phyloP scores from a whole-genome alignment of 2,113 vertebrate genomes.

The Cygnus buccinator region DNA sequence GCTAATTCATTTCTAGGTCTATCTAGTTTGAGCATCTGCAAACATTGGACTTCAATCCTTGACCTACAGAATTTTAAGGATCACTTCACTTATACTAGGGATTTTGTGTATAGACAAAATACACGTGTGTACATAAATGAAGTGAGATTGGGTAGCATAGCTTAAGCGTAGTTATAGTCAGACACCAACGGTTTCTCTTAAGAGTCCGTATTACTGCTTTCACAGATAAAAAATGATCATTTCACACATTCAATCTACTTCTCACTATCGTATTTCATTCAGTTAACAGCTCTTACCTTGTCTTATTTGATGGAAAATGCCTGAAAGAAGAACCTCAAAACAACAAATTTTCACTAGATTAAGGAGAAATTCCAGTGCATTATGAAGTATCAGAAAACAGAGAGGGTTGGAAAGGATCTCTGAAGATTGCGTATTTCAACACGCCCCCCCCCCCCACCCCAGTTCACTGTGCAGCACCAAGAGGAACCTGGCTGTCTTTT shows the following conservation, averaged over 20 bases:
- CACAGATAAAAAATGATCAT: background rate
- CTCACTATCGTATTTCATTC: background rate
- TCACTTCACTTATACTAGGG: background rate
- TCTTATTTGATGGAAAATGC: background rate
- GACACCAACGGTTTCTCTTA: background rate
- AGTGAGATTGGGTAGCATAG: background rate
- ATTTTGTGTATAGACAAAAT: background rate
- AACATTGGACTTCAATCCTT: background rate
- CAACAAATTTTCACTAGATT: background rate
- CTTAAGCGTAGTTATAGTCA: background rate
- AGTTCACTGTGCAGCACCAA: background rate
- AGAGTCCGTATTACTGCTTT: background rate
- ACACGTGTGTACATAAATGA: background rate
- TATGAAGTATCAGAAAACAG: background rate
- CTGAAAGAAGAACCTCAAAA: background rate
- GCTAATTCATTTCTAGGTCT: background rate
- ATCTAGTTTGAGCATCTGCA: background rate
- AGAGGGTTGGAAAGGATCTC: background rate
- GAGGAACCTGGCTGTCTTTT: too few species aligned
- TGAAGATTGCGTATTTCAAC: accelerated
- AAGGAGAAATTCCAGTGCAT: background rate
- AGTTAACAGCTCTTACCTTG: background rate
- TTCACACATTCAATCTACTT: background rate
- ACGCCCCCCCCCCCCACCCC: too few species aligned
- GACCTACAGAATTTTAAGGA: conserved; percentile 26